Percentiles rank a stretch among this genome's conserved stretches.
phyloP scores from a whole-genome alignment of 2,888 invertebrate genomes.

The Strigamia maritima region DNA sequence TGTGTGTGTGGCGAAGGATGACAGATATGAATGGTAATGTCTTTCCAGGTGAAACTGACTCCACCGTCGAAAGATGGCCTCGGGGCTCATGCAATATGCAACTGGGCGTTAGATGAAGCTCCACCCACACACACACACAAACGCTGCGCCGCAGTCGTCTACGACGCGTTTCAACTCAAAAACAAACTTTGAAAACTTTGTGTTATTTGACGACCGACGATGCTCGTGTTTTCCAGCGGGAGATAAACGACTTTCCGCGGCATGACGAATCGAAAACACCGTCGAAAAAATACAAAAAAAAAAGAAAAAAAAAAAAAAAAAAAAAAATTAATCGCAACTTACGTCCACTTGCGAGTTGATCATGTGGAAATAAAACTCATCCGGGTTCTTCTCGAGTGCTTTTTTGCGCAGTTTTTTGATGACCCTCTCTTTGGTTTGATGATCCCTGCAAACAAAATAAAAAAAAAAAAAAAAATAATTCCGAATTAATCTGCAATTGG shows the following conservation, averaged over 20 bases:
- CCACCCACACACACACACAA: not conserved
- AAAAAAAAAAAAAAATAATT: conserved; percentile 26
- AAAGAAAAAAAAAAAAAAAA: too few relatives aligned
- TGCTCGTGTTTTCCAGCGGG: too few relatives aligned
- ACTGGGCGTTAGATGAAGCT: conserved; percentile 23
- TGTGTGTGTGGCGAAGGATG: conserved; percentile 3
- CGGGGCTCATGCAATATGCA: conserved; percentile 37
- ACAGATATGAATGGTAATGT: conserved; percentile 38
- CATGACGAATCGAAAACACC: too few relatives aligned
- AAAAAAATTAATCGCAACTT: not conserved
- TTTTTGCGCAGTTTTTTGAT: conserved; percentile 76
- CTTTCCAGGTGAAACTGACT: conserved; percentile 38
- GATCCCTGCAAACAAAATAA: conserved; percentile 58
- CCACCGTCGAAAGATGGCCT: conserved; percentile 29
- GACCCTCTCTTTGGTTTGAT: conserved; percentile 75
- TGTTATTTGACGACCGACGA: not conserved
- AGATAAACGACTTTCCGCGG: too few relatives aligned
- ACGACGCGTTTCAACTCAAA: too few relatives aligned
- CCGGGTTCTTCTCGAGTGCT: conserved; percentile 89
- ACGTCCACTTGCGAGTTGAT: conserved; percentile 72
- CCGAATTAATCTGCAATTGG: conserved; percentile 1
- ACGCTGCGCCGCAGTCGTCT: too few relatives aligned
- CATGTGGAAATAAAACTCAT: conserved; percentile 99
- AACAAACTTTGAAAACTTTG: not conserved
- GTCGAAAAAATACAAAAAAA: too few relatives aligned